Conservation (phyloP, 2,888 invertebrate species). For the Globia sparganii region DNA sequence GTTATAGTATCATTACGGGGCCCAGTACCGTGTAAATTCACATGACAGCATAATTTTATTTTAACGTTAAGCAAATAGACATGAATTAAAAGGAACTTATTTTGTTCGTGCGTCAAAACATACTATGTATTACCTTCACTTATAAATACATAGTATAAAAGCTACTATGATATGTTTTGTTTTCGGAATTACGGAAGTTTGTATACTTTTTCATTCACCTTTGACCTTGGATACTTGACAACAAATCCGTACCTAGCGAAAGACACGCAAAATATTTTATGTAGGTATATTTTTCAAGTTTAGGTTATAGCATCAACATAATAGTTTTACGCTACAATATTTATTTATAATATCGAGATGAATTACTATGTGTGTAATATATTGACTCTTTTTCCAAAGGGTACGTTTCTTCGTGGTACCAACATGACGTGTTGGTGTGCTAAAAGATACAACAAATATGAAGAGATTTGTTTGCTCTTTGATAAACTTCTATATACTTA, state of each 20-base stretch:
- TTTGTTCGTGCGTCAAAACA: slow-evolving; percentile 5
- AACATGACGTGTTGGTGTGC: not conserved
- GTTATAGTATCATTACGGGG: slow-evolving; percentile 23
- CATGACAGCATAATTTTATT: slow-evolving; percentile 54
- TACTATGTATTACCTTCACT: not conserved
- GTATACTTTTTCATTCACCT: slow-evolving; percentile 34
- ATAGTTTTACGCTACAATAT: not conserved
- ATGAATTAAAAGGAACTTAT: slow-evolving; percentile 13
- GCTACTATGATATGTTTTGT: slow-evolving; percentile 7
- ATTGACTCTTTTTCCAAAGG: not conserved
- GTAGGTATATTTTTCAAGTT: slow-evolving; percentile 7
- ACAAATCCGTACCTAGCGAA: slow-evolving; percentile 21
- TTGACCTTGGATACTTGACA: slow-evolving; percentile 34
- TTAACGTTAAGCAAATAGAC: slow-evolving; percentile 31
- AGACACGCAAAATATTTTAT: not conserved
- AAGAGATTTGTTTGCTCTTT: not conserved
- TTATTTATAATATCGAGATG: not conserved
- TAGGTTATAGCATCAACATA: not conserved
- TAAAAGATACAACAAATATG: not conserved
- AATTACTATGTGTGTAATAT: not conserved
- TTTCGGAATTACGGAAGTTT: slow-evolving; percentile 32
- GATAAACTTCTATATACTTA: no score
- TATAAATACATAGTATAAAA: not conserved
- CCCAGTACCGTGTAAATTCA: slow-evolving; percentile 46
- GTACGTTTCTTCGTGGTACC: not conserved